These are phyloP conservation scores for Squalus acanthias DNA, from an alignment of 2,797 vertebrate species.

Conservation along the genomic window DNA sequence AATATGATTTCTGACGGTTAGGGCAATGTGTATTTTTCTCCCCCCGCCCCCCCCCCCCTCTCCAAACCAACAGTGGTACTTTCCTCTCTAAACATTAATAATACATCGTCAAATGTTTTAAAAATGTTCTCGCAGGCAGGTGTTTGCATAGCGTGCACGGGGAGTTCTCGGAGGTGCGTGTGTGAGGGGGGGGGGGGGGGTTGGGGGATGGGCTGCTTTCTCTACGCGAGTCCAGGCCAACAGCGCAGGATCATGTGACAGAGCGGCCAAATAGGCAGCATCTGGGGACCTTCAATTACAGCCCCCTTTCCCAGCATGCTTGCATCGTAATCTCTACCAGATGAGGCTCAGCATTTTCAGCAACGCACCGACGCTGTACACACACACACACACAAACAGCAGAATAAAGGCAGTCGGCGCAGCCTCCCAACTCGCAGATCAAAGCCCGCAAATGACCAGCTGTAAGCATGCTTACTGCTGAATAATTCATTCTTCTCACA, in stretches of 20 bases:
- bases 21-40: not conserved
- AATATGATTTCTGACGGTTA: conserved; percentile 2
- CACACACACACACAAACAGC: conserved; percentile 92
- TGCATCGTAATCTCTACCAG: conserved; percentile 90
- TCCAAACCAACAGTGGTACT: not conserved
- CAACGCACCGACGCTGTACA: conserved; percentile 77
- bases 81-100: not conserved
- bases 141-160: conserved; percentile 54
- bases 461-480: conserved; percentile 95
- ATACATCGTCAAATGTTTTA: conserved; percentile 63
- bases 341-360: conserved; percentile 91
- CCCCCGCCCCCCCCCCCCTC: no score
- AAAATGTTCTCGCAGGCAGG: conserved; percentile 62
- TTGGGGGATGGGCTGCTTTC: conserved; percentile 49
- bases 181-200: conserved; percentile 43
- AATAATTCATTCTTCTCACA: conserved; percentile 97
- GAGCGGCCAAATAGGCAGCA: conserved; percentile 80
- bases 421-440: conserved; percentile 92
- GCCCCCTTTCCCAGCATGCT: conserved; percentile 73
- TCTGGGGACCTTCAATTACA: conserved; percentile 82
- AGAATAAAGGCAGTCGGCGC: conserved; percentile 98
- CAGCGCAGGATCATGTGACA: conserved; percentile 70
- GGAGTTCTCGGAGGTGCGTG: conserved; percentile 43
- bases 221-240: conserved; percentile 61
- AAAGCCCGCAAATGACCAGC: conserved; percentile 96